Conservation (phyloP, 2,797 vertebrate species). For the Selene dorsalis region DNA sequence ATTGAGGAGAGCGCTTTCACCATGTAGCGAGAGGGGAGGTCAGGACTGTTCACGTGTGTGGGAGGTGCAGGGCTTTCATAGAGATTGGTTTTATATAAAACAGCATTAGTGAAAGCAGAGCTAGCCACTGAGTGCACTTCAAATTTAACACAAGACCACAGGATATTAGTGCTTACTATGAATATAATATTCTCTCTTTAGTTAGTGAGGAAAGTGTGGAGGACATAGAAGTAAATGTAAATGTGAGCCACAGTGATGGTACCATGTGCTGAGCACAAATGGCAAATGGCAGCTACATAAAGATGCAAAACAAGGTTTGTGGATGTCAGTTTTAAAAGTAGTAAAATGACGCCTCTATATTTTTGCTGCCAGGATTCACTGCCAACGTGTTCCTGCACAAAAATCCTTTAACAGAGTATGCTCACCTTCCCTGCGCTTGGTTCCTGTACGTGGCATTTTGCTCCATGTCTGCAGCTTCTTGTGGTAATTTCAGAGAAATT, state of each 20-base stretch:
- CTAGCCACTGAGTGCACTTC: slow-evolving; percentile 80
- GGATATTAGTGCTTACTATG: slow-evolving; percentile 64
- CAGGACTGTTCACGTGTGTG: slow-evolving; percentile 68
- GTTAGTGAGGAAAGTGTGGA: slow-evolving; percentile 44
- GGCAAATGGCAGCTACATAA: background rate
- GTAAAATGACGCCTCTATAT: background rate
- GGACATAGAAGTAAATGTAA: slow-evolving; percentile 50
- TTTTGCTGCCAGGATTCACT: background rate
- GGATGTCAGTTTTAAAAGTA: background rate
- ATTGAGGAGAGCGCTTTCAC: slow-evolving; percentile 60
- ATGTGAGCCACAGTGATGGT: slow-evolving; percentile 10
- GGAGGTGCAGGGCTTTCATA: slow-evolving; percentile 79
- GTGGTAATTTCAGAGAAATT: background rate
- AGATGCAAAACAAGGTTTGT: background rate
- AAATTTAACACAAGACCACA: slow-evolving; percentile 72
- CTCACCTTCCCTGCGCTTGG: background rate
- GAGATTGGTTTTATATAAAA: slow-evolving; percentile 79
- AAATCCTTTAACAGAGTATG: background rate
- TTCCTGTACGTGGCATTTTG: background rate
- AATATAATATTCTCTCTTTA: slow-evolving; percentile 71
- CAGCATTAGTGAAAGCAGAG: slow-evolving; percentile 79
- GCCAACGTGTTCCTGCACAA: background rate
- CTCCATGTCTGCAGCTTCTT: background rate
- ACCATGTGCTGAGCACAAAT: background rate
- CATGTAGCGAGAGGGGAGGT: slow-evolving; percentile 61